phyloP scores from a whole-genome alignment of 2,797 vertebrate genomes.

The Leuciscus waleckii region DNA sequence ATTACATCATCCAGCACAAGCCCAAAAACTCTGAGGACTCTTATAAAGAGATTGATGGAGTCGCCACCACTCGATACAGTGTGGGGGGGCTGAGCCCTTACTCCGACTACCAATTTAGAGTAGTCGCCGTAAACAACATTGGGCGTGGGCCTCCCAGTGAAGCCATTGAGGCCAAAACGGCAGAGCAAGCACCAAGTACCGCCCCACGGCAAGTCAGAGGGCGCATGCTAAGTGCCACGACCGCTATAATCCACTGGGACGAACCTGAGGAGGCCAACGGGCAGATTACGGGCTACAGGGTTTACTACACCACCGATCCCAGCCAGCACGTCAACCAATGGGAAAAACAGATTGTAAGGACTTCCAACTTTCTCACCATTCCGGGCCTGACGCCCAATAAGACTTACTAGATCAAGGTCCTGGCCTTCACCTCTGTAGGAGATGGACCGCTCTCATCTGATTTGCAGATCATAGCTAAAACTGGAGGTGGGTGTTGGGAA shows the following conservation, averaged over 20 bases:
- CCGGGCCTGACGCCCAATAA: conserved; percentile 94
- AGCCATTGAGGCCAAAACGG: conserved; percentile 91
- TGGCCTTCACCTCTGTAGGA: conserved; percentile 97
- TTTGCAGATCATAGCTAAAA: conserved; percentile 98
- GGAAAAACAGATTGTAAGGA: conserved; percentile 97
- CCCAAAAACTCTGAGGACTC: conserved; percentile 92
- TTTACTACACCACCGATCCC: conserved; percentile 95
- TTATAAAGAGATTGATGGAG: conserved; percentile 97
- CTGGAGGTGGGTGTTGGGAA: conserved; percentile 86
- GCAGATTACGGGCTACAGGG: conserved; percentile 96
- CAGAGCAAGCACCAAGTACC: conserved; percentile 96
- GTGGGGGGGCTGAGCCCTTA: conserved; percentile 97
- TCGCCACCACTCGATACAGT: conserved; percentile 97
- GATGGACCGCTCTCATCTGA: conserved; percentile 96
- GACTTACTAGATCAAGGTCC: conserved; percentile 95
- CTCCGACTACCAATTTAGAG: conserved; percentile 95
- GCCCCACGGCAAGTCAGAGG: conserved; percentile 93
- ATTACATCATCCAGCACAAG: conserved; percentile 98
- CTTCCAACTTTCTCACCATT: conserved; percentile 93
- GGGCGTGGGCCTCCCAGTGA: conserved; percentile 94
- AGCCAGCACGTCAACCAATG: conserved; percentile 90
- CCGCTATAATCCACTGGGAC: conserved; percentile 97
- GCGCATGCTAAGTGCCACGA: conserved; percentile 96
- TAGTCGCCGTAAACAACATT: conserved; percentile 97
- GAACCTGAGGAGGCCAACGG: conserved; percentile 97